Evolutionary conservation across 2,113 vertebrate genomes (phyloP).

Genomic region (Xiphophorus hellerii): DNA sequence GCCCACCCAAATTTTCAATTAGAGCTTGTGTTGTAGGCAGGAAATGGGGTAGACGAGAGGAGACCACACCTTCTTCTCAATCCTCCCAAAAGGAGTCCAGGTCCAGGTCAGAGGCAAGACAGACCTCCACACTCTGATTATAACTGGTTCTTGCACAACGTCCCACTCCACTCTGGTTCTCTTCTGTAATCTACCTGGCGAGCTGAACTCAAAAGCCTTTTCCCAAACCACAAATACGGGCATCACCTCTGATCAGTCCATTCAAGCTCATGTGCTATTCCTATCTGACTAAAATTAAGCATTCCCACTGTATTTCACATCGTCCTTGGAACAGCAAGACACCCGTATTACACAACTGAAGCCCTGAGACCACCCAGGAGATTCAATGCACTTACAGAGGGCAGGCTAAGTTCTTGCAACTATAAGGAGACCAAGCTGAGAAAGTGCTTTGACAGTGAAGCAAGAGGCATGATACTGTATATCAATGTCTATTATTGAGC

Average conservation of each 20-base stretch:
- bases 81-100: slow-evolving; percentile 32
- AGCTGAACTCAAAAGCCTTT: slow-evolving; percentile 64
- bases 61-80: slow-evolving; percentile 68
- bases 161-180: neutral
- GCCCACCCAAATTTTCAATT: slow-evolving; percentile 99
- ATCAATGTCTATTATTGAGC: slow-evolving; percentile 52
- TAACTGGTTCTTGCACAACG: slow-evolving; percentile 4
- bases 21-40: slow-evolving; percentile 93
- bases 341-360: slow-evolving; percentile 60
- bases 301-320: slow-evolving; percentile 66
- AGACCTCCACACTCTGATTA: slow-evolving; percentile 60
- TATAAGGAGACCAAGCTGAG: slow-evolving; percentile 69
- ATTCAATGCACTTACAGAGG: slow-evolving; percentile 58
- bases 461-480: slow-evolving; percentile 50
- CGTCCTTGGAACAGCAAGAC: slow-evolving; percentile 73
- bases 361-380: slow-evolving; percentile 78
- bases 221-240: slow-evolving; percentile 38
- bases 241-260: slow-evolving; percentile 47
- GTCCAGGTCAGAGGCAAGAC: slow-evolving; percentile 41
- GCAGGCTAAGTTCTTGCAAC: slow-evolving; percentile 58
- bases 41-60: slow-evolving; percentile 86
- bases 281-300: slow-evolving; percentile 73
- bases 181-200: slow-evolving; percentile 11
- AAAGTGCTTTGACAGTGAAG: slow-evolving; percentile 62
- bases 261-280: slow-evolving; percentile 61